Evolutionary conservation across 2,113 vertebrate genomes (phyloP), one percentile per base, ranked within the genome.

Genomic region (Hirundichthys speculiger): DNA sequence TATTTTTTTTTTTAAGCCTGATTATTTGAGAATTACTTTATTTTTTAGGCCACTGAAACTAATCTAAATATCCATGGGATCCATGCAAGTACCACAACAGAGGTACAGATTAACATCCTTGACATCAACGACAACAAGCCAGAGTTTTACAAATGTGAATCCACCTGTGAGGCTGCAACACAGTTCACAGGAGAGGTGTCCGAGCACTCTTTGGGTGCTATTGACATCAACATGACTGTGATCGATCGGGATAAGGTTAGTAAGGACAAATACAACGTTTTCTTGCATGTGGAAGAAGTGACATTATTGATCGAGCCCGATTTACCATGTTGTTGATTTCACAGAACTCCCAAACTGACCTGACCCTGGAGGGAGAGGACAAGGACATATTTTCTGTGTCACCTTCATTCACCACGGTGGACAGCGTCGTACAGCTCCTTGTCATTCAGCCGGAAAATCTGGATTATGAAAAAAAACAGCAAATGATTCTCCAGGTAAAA

Each of bases 81-180:
- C 1, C 0, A 1, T 0, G 86, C 90, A 39, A 85, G 16, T 53
- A 9, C 72, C 13, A 89, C 20, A 48, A 84, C 89, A 0, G 38
- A 48, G 20, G 92, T 98, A 40, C 78, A 78, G 1, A 75, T 98
- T 62, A 57, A 10, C 4, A 93, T 99, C 68, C 41, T 61, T 0
- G 97, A 99, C 2, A 1, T 92, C 48, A 98, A 98, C 27, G 96
- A 99, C 87, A 92, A 96, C 73, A 55, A 39, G 9, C 97, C 97
- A 0, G 14, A 88, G 41, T 98, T 99, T 81, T 98, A 95, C 78
- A 77, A 71, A 45, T 98, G 96, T 79, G 39, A 42, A 39, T 24
- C 5, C 72, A 21, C 0, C 9, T 98, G 96, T 63, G 1, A 43
- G 7, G 20, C 20, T 52, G 60, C 59, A 14, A 64, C 1, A 54